Percentiles rank a stretch among this genome's conserved stretches.
Evolutionary conservation across 2,113 vertebrate species (phyloP).

Genomic region (Saguinus imperator): DNA sequence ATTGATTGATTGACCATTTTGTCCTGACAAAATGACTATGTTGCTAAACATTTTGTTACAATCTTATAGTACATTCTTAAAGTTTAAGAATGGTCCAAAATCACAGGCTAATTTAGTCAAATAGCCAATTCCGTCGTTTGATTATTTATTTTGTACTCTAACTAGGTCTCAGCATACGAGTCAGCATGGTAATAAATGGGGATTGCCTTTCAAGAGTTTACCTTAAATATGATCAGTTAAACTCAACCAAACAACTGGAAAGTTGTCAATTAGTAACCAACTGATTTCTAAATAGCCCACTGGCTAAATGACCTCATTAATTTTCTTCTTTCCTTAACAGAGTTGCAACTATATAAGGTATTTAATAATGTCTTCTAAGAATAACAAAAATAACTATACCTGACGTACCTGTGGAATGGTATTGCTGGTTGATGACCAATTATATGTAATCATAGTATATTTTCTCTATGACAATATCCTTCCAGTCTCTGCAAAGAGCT

Average conservation of each 20-base stretch:
- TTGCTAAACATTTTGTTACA: background rate
- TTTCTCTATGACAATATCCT: background rate
- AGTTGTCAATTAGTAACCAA: background rate
- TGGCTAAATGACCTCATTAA: background rate
- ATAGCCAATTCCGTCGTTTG: background rate
- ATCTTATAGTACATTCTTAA: conserved; percentile 16
- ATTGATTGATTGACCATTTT: conserved; percentile 2
- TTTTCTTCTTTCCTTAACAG: background rate
- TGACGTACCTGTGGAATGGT: background rate
- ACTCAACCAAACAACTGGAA: background rate
- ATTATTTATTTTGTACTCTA: background rate
- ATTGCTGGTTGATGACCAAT: background rate
- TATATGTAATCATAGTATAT: background rate
- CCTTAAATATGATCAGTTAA: background rate
- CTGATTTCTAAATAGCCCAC: background rate
- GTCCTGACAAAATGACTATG: background rate
- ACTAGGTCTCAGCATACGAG: background rate
- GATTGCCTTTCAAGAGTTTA: background rate
- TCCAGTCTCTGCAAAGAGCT: background rate
- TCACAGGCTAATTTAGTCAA: background rate
- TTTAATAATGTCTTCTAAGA: background rate
- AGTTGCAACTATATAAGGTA: background rate
- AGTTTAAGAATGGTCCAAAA: background rate
- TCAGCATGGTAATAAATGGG: background rate
- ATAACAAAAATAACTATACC: background rate